These are phyloP conservation scores for Stigmatopora argus DNA, from an alignment of 2,113 vertebrate genomes.

Conservation along the genomic window DNA sequence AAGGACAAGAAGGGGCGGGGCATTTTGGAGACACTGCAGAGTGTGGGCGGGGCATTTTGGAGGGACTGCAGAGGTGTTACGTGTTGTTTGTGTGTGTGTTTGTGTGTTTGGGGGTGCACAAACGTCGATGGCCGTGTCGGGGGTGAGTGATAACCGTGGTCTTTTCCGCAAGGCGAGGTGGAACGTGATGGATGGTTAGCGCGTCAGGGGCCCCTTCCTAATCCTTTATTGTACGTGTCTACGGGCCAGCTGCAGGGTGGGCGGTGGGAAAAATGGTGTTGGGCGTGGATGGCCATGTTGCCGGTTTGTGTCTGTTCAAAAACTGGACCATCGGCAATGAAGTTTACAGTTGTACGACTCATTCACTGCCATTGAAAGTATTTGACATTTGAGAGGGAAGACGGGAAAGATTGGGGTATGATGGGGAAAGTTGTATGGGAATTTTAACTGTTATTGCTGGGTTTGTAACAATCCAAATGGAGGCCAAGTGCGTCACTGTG, in stretches of 20 bases:
- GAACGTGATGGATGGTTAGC: conserved; percentile 64
- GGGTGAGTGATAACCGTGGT: conserved; percentile 70
- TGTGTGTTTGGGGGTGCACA: conserved; percentile 24
- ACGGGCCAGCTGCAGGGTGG: conserved; percentile 27
- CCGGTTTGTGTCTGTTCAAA: not conserved
- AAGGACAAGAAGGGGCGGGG: conserved; percentile 51
- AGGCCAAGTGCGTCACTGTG: too few relatives aligned
- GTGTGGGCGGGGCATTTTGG: conserved; percentile 48
- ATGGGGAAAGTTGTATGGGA: too few relatives aligned
- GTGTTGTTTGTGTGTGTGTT: conserved; percentile 28
- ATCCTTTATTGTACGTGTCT: conserved; percentile 35
- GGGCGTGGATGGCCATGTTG: conserved; percentile 7
- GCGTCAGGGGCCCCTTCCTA: conserved; percentile 28
- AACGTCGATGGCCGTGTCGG: conserved; percentile 62
- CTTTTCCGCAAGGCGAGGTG: conserved; percentile 57
- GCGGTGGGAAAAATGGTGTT: conserved; percentile 25
- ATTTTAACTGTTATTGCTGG: too few relatives aligned
- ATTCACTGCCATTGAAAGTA: too few relatives aligned
- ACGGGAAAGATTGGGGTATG: too few relatives aligned
- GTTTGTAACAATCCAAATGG: too few relatives aligned
- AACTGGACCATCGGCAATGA: not conserved
- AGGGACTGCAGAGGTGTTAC: conserved; percentile 30
- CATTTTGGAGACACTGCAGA: conserved; percentile 44
- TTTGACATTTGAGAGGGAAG: too few relatives aligned
- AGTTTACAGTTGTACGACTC: not conserved